A percentile compares a stretch with the other conserved stretches of the same genome.
phyloP scores from a whole-genome alignment of 2,113 vertebrate species.

The Reinhardtius hippoglossoides region DNA sequence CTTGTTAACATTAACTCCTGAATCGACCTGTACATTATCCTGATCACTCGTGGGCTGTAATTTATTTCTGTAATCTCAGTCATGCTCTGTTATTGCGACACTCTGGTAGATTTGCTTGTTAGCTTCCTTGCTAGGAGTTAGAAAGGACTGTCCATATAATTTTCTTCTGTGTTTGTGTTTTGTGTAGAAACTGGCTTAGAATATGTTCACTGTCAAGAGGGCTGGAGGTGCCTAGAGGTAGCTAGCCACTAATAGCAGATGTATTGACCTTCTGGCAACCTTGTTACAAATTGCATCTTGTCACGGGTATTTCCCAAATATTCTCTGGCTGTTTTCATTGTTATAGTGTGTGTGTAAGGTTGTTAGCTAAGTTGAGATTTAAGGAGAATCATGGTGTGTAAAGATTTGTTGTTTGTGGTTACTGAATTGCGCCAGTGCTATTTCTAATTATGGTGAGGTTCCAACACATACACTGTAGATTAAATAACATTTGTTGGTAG shows the following conservation, averaged over 20 bases:
- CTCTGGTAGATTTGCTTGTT: no score
- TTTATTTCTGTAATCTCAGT: neutral
- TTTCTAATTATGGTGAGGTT: neutral
- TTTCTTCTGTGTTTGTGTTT: no score
- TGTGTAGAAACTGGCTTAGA: no score
- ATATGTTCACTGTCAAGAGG: no score
- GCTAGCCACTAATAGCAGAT: no score
- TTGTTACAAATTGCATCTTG: neutral
- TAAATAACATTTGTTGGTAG: neutral
- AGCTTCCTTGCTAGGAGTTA: no score
- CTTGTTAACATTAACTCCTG: neutral
- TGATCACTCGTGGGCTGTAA: neutral
- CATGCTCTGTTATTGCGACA: no score
- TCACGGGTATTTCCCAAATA: neutral
- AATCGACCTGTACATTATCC: neutral
- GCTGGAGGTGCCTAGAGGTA: no score
- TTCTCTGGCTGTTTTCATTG: neutral
- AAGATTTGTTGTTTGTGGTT: neutral
- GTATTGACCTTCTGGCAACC: neutral
- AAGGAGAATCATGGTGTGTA: neutral
- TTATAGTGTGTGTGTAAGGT: neutral
- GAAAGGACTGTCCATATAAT: no score
- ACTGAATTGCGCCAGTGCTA: neutral
- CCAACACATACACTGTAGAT: neutral
- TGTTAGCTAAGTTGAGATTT: neutral